Percentiles rank a stretch among this genome's conserved stretches.
These are phyloP conservation scores for Pseudeuparius sepicola DNA, from an alignment of 2,888 invertebrate species.

Conservation along the genomic window DNA sequence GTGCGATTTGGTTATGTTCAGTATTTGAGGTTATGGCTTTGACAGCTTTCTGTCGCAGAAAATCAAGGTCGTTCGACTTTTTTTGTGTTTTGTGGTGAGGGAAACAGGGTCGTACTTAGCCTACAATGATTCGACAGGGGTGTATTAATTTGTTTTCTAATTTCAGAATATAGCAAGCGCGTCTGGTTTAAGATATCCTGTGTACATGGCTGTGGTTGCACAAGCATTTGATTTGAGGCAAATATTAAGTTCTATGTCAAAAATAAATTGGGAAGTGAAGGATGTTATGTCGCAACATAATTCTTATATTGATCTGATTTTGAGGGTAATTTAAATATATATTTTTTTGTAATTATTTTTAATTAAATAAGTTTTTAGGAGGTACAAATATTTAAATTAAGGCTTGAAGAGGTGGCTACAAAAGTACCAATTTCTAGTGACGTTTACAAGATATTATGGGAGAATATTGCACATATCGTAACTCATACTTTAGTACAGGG, in stretches of 20 bases:
- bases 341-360: constrained; percentile 5
- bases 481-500: constrained; percentile 88
- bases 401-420: constrained; percentile 61
- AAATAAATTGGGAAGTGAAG: constrained; percentile 91
- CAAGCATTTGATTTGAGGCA: constrained; percentile 68
- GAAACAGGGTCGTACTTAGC: too few species aligned
- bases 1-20: too few species aligned
- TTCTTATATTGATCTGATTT: constrained; percentile 70
- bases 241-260: constrained; percentile 75
- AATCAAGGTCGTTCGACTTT: too few species aligned
- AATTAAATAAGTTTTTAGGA: constrained; percentile 40
- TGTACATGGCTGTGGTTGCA: constrained; percentile 79
- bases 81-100: too few species aligned
- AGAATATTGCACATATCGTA: constrained; percentile 74
- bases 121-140: too few species aligned
- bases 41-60: too few species aligned
- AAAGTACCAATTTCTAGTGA: constrained; percentile 62
- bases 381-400: constrained; percentile 67
- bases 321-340: constrained; percentile 42
- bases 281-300: constrained; percentile 93
- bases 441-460: constrained; percentile 70
- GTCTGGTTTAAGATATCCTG: constrained; percentile 66
- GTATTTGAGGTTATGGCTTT: too few species aligned
- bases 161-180: constrained; percentile 57
- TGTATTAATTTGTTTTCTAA: too few species aligned